phyloP scores from a whole-genome alignment of 2,797 vertebrate genomes.

The Pipistrellus pipistrellus region DNA sequence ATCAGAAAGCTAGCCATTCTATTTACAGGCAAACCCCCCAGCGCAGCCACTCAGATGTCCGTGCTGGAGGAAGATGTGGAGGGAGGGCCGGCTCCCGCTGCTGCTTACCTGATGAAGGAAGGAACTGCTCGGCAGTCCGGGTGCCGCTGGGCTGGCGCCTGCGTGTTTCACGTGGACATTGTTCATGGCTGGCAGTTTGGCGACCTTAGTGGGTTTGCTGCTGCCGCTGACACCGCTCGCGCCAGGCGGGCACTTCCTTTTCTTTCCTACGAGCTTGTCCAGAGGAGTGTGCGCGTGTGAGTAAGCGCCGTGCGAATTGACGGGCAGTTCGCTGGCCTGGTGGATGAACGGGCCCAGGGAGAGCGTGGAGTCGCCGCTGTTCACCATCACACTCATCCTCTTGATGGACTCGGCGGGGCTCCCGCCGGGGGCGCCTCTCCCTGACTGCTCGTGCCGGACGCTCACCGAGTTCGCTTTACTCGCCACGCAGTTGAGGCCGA shows the following conservation, averaged over 20 bases:
- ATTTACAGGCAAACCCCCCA: neutral
- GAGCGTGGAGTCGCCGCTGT: slow-evolving; percentile 97
- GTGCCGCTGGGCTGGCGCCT: slow-evolving; percentile 94
- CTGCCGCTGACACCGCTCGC: slow-evolving; percentile 89
- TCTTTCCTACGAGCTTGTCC: slow-evolving; percentile 96
- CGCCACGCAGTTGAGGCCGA: slow-evolving; percentile 94
- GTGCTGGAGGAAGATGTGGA: neutral
- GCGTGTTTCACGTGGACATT: slow-evolving; percentile 96
- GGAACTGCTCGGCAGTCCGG: slow-evolving; percentile 95
- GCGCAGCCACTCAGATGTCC: neutral
- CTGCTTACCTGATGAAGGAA: slow-evolving; percentile 97
- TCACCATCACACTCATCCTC: slow-evolving; percentile 99
- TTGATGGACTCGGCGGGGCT: slow-evolving; percentile 98
- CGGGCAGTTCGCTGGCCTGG: slow-evolving; percentile 90
- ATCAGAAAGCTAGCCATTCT: neutral
- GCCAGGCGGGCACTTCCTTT: slow-evolving; percentile 95
- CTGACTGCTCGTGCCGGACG: slow-evolving; percentile 94
- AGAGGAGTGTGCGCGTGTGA: slow-evolving; percentile 92
- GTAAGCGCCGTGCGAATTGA: slow-evolving; percentile 91
- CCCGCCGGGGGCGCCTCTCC: slow-evolving; percentile 93
- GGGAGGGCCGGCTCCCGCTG: neutral
- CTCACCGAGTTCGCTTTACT: slow-evolving; percentile 94
- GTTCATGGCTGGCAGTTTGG: slow-evolving; percentile 96
- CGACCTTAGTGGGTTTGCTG: slow-evolving; percentile 94
- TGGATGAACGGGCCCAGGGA: slow-evolving; percentile 98